Base-by-base conservation (phyloP, 2,113 vertebrate genomes). In the Syngnathus typhle region DNA sequence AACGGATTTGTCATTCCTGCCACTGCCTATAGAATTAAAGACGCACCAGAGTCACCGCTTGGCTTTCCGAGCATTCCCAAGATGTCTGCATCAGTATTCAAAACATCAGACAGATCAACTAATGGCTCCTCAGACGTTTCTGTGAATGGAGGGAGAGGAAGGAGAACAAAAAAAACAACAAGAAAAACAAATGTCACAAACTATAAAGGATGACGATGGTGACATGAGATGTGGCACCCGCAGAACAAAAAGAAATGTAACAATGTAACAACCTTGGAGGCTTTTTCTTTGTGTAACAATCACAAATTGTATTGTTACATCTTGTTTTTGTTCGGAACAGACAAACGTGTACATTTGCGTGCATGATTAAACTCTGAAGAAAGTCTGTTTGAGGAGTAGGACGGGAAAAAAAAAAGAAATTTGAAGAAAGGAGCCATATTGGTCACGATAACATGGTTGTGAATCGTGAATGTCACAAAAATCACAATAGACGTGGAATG, bases 61-160 rank as follows among this genome's bases (percentile, higher is more conserved):
- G 94, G 92, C 82, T 98, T 98, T 82, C 93, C 93, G 85, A 99
- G 93, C 80, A 99, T 96, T 84, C 95, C 96, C 88, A 99, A 93
- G 87, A 99, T 94, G 88, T 99, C 96, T 83, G 95, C 94, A 54
- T 98, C 96, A 70, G 93, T 95, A 86, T 94, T 98, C 83, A 99
- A 90, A 79, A 97, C 96, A 87, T 97, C 95, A 72, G 94, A 93
- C 77, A 99, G 94, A 84, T 96, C 95, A 79, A 94, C 94, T 84
- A 99, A 90, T 71, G 95, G 94, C 77, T 98, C 96, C 0, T 94
- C 95, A 8, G 92, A 82, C 54, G 90, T 85, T 84, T 93, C 96
- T 98, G 89, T 46, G 68, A 27, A 85, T 78, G 75, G 80, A 5
- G 32, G 10, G 78, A 11, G 16, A 84, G 70, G 74, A 64, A 55